phyloP scores from a whole-genome alignment of 2,113 vertebrate species.

The Pelmatolapia mariae region DNA sequence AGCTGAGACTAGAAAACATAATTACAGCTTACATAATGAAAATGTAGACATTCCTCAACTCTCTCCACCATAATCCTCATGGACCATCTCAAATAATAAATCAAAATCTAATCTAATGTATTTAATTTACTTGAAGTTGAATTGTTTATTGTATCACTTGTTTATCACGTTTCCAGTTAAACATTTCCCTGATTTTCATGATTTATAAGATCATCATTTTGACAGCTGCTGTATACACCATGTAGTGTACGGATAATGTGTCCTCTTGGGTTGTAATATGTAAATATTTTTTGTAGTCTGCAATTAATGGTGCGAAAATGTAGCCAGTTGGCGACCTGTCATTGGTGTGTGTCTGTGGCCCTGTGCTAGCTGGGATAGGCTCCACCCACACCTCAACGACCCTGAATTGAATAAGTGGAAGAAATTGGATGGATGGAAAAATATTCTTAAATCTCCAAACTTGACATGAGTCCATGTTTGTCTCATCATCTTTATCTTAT shows the following conservation, averaged over 20 bases:
- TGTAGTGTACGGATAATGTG: background rate
- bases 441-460: background rate
- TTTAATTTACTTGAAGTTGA: background rate
- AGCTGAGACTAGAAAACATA: no score
- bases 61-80: background rate
- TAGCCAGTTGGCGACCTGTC: background rate
- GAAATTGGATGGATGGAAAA: background rate
- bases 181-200: background rate
- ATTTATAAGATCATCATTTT: background rate
- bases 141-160: background rate
- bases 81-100: background rate
- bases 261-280: no score
- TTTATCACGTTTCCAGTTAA: background rate
- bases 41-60: background rate
- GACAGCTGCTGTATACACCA: background rate
- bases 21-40: background rate
- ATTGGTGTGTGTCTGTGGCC: background rate
- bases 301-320: background rate
- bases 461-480: slow-evolving; percentile 7
- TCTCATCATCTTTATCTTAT: slow-evolving; percentile 31
- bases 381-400: background rate
- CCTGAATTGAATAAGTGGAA: background rate
- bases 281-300: background rate
- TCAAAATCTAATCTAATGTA: background rate
- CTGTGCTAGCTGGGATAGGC: background rate